Evolutionary conservation across 1,140 invertebrate genomes (phyloP).

Genomic region (Riptortus pedestris): DNA sequence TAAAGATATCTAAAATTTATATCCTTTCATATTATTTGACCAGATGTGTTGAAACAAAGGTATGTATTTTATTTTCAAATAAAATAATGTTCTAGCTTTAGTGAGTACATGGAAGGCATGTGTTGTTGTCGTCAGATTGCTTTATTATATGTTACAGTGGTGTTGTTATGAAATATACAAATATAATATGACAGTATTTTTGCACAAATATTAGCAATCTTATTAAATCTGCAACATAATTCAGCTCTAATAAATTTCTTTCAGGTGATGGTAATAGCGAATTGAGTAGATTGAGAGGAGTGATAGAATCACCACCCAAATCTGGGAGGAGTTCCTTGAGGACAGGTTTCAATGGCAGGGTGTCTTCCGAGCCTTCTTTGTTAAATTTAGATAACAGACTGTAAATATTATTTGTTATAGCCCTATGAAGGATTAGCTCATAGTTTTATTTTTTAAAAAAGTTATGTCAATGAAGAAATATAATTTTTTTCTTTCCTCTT

Average conservation of each 20-base stretch:
- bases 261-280: not conserved
- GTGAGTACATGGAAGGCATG: too few relatives aligned
- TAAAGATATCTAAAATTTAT: too few relatives aligned
- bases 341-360: not conserved
- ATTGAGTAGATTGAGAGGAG: not conserved
- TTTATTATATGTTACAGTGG: not conserved
- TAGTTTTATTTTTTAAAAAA: too few relatives aligned
- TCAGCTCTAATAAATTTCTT: not conserved
- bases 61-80: too few relatives aligned
- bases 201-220: not conserved
- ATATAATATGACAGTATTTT: not conserved
- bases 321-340: not conserved
- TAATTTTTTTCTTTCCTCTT: too few relatives aligned
- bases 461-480: too few relatives aligned
- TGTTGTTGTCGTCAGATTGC: too few relatives aligned
- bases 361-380: not conserved
- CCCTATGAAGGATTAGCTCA: too few relatives aligned
- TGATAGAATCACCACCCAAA: not conserved
- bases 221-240: not conserved
- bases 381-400: not conserved
- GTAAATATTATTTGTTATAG: slow-evolving; percentile 4
- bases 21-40: too few relatives aligned
- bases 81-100: too few relatives aligned
- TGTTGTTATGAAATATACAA: too few relatives aligned
- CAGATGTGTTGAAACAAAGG: too few relatives aligned